phyloP scores from a whole-genome alignment of 2,113 vertebrate species.

The Hypomesus transpacificus region DNA sequence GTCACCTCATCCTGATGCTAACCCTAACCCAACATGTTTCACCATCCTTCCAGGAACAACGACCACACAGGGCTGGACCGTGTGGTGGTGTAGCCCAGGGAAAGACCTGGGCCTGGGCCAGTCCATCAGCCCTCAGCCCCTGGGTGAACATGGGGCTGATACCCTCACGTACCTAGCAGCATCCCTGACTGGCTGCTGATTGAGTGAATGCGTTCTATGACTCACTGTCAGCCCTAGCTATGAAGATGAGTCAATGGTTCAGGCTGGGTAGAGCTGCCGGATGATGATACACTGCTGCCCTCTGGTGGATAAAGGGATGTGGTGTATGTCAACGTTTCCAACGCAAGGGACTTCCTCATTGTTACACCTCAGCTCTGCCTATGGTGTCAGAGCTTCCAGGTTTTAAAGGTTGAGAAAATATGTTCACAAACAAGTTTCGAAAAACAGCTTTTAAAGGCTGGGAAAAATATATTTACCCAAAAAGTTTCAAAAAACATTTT shows the following conservation, averaged over 20 bases:
- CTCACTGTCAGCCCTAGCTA: conserved; percentile 24
- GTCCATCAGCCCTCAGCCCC: background rate
- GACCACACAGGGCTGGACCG: too few species aligned
- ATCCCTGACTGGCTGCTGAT: conserved; percentile 21
- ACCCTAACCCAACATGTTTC: too few species aligned
- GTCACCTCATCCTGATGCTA: too few species aligned
- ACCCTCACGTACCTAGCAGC: conserved; percentile 31
- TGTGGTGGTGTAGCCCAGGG: too few species aligned
- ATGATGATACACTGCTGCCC: conserved; percentile 31
- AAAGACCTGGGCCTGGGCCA: too few species aligned
- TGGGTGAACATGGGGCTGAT: conserved; percentile 35
- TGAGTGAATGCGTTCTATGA: conserved; percentile 29
- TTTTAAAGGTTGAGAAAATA: too few species aligned
- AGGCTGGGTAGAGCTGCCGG: background rate
- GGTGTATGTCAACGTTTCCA: background rate
- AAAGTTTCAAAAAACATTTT: background rate
- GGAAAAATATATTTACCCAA: background rate
- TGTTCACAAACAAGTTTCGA: too few species aligned
- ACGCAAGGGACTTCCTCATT: too few species aligned
- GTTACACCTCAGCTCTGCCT: too few species aligned
- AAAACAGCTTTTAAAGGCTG: background rate
- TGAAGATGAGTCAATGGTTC: conserved; percentile 29
- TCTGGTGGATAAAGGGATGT: conserved; percentile 35
- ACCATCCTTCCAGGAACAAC: too few species aligned
- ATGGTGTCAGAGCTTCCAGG: too few species aligned